These are phyloP conservation scores for Agrochola litura DNA, from an alignment of 2,888 invertebrate genomes.

Conservation along the genomic window DNA sequence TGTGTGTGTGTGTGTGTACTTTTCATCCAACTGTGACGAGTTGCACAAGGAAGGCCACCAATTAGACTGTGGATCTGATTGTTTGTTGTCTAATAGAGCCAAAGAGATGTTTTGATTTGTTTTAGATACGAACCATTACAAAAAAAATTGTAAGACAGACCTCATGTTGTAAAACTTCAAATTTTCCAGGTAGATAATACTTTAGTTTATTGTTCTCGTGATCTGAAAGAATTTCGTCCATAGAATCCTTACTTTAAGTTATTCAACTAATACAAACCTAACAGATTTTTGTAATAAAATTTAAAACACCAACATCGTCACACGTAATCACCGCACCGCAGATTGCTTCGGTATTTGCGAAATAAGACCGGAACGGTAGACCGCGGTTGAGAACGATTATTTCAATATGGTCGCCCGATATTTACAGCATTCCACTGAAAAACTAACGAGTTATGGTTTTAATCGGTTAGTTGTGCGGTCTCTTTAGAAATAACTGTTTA, in stretches of 20 bases:
- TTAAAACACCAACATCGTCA: not conserved
- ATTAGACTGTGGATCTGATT: too few species aligned
- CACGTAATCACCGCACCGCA: constrained; percentile 31
- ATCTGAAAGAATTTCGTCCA: too few species aligned
- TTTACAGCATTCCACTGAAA: constrained; percentile 50
- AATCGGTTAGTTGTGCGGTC: constrained; percentile 36
- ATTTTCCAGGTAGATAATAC: too few species aligned
- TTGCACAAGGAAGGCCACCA: not conserved
- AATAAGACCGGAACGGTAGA: constrained; percentile 44
- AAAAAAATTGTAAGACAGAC: too few species aligned
- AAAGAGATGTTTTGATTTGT: too few species aligned
- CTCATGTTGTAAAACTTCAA: too few species aligned
- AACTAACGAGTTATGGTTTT: constrained; percentile 42
- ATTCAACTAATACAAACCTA: not conserved
- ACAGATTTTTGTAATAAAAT: not conserved
- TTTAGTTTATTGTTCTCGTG: too few species aligned
- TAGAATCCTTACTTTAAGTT: too few species aligned
- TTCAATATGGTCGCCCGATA: constrained; percentile 41
- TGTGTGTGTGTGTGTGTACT: not conserved
- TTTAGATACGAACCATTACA: too few species aligned
- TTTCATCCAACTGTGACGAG: not conserved
- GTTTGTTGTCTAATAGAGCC: too few species aligned
- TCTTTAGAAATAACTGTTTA: constrained; percentile 11
- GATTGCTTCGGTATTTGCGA: constrained; percentile 42
- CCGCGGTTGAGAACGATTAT: constrained; percentile 42